These are phyloP conservation scores for Pachycephus smyrnensis DNA, from an alignment of 2,888 invertebrate species.

Conservation along the genomic window DNA sequence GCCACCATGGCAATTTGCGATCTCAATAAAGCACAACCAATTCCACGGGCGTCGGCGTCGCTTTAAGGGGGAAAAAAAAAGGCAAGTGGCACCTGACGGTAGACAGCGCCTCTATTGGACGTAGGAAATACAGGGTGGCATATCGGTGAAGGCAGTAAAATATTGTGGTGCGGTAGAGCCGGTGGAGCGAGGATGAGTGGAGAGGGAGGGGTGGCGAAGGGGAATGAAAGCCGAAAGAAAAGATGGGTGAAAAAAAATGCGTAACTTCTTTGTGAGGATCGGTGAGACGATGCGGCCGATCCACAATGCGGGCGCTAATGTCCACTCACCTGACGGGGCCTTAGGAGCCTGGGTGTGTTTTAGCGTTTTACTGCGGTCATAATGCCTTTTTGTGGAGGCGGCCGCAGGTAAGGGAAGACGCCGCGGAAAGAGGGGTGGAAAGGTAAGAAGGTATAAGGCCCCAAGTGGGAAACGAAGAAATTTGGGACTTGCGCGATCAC, in stretches of 20 bases:
- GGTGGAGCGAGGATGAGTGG: neutral
- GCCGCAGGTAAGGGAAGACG: constrained; percentile 35
- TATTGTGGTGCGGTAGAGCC: neutral
- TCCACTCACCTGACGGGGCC: constrained; percentile 40
- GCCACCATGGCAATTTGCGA: neutral
- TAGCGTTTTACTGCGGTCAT: constrained; percentile 49
- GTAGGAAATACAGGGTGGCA: neutral
- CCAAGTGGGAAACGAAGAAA: constrained; percentile 27
- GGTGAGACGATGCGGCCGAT: constrained; percentile 40
- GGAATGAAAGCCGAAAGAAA: neutral
- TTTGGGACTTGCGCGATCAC: constrained; percentile 26
- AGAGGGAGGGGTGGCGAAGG: neutral
- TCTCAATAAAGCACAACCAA: neutral
- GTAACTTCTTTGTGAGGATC: neutral
- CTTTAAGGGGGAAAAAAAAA: neutral
- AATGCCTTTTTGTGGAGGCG: constrained; percentile 35
- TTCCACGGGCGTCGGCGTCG: neutral
- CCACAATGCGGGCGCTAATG: constrained; percentile 56
- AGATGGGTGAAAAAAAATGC: neutral
- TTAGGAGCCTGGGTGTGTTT: constrained; percentile 40
- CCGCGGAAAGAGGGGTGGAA: constrained; percentile 12
- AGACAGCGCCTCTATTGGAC: neutral
- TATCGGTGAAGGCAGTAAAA: neutral
- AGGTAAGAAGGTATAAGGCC: neutral
- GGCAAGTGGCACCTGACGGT: neutral